Percentiles rank a stretch among this genome's conserved stretches.
Conservation (phyloP, 2,797 vertebrate species). For the Myotis findleyi region DNA sequence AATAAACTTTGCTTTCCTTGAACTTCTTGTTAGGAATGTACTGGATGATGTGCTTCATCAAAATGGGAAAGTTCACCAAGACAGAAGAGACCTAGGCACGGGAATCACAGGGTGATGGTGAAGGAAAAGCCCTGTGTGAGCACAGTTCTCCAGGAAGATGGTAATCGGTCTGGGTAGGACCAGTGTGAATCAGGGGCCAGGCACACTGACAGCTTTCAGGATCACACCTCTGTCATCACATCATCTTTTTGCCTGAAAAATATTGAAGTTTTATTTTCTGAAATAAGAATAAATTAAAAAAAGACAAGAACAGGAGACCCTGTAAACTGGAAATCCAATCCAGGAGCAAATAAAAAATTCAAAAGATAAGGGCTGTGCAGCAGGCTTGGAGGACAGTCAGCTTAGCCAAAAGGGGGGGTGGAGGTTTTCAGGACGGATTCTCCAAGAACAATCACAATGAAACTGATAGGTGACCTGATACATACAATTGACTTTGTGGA, state of each 20-base stretch:
- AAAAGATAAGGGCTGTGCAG: neutral
- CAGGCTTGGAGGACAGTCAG: neutral
- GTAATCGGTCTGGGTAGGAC: accelerated
- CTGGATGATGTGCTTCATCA: neutral
- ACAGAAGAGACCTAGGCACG: neutral
- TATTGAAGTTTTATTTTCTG: neutral
- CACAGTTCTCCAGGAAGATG: neutral
- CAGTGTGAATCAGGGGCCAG: neutral
- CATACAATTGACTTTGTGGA: neutral
- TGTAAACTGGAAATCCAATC: neutral
- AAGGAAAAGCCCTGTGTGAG: neutral
- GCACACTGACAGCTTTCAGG: neutral
- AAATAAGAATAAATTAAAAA: constrained; percentile 31
- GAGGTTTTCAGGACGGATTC: neutral
- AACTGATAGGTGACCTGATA: neutral
- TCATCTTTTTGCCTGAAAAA: neutral
- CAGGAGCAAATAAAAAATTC: neutral
- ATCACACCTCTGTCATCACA: neutral
- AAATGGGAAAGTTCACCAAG: neutral
- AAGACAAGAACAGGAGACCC: neutral
- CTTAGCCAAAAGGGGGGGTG: neutral
- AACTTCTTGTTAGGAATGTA: neutral
- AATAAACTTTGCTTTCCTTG: neutral
- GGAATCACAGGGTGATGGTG: neutral
- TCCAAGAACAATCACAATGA: neutral